Base-by-base conservation (phyloP, 2,888 invertebrate species). In the Drosophila algonquin region DNA sequence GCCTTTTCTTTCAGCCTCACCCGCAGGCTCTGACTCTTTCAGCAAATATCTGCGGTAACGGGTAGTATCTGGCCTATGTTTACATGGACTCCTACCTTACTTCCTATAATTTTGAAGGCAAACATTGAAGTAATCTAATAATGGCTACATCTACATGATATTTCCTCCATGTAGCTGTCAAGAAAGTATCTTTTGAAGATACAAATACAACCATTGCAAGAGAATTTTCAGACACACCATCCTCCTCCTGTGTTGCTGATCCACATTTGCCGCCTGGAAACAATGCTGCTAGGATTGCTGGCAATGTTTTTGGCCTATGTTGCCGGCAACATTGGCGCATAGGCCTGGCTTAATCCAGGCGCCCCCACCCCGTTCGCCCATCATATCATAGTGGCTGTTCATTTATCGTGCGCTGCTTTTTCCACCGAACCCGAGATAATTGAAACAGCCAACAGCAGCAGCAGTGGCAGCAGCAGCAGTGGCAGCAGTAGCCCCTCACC, bases 291-390 rank as follows among this genome's bases (percentile, higher is more conserved):
- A 5, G 2, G 24, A 24, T 21, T 21, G 21, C 30, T 40, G 14
- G 7, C 7, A 14, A 9, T 9, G 3, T 32, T 14, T 12, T 12
- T 32, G n/a, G 40, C 24, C 16, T 52, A 56, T 18, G 45, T 46
- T 57, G 51, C 69, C 24, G 18, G 44, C 48, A 52, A 44, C 21
- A 52, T 35, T 40, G 40, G 32, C 40, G 46, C 52, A 62, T 56
- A 35, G 56, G 52, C 47, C 9, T 24, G 40, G 21, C 21, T 47
- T 10, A 47, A 57, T 32, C 47, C 5, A 24, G 24, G 24, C 24
- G 24, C 24, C 24, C 6, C 24, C 24, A 3, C 24, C 6, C 24
- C 24, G 24, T 7, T 21, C 21, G 21, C 6, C 14, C 35, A 40
- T 40, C 40, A 40, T 40, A 40, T 40, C 40, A 7, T 7, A 40